phyloP scores from a whole-genome alignment of 2,797 vertebrate species.

The Sitta carolinensis region DNA sequence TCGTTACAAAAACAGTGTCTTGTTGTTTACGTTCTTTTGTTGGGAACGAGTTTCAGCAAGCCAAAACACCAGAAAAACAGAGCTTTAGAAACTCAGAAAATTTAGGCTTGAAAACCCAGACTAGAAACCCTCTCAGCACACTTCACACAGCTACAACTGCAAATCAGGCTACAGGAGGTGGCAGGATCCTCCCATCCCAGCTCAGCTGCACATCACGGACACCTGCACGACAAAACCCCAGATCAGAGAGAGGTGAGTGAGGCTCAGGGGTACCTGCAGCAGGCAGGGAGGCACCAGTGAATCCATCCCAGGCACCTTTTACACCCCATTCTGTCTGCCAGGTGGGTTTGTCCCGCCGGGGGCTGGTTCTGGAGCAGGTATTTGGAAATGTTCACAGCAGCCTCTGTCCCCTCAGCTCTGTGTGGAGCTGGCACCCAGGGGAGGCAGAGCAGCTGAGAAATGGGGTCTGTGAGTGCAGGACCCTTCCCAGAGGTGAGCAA shows the following conservation, averaged over 20 bases:
- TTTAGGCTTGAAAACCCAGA: too few species aligned
- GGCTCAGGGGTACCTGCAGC: not conserved
- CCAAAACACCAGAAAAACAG: too few species aligned
- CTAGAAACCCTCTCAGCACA: not conserved
- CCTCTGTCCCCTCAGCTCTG: too few species aligned
- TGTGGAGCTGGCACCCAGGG: too few species aligned
- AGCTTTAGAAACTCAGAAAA: too few species aligned
- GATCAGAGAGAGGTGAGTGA: not conserved
- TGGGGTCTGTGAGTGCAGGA: accelerated
- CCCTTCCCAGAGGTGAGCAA: not conserved
- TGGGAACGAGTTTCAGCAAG: too few species aligned
- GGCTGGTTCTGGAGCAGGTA: not conserved
- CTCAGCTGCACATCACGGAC: not conserved
- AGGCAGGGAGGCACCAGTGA: not conserved
- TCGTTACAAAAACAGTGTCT: too few species aligned
- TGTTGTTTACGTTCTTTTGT: too few species aligned
- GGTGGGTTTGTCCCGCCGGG: not conserved
- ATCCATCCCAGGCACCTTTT: not conserved
- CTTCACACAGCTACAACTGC: not conserved
- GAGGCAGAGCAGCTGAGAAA: not conserved
- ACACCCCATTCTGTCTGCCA: not conserved
- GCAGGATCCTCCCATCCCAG: not conserved
- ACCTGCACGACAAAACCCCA: not conserved
- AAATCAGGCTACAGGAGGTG: not conserved
- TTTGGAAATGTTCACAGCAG: not conserved